Evolutionary conservation across 2,797 vertebrate genomes (phyloP).

Genomic region (Luscinia luscinia): DNA sequence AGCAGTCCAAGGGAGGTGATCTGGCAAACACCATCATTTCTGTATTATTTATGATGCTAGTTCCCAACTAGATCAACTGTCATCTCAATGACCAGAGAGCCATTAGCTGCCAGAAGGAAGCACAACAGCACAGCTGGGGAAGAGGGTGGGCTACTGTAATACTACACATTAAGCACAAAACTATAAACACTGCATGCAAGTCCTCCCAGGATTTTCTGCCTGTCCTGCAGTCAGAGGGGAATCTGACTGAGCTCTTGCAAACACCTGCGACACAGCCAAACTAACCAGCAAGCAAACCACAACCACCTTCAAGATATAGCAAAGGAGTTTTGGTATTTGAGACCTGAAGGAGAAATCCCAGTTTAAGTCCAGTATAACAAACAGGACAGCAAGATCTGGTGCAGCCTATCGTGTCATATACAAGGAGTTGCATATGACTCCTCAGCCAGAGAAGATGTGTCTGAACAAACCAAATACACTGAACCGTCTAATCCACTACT

Average conservation of each 20-base stretch:
- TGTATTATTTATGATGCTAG: neutral
- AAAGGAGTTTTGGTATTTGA: neutral
- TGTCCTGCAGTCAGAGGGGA: neutral
- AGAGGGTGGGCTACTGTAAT: neutral
- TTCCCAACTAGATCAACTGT: neutral
- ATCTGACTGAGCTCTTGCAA: neutral
- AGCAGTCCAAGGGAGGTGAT: neutral
- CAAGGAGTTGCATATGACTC: neutral
- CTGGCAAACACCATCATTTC: neutral
- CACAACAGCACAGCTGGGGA: neutral
- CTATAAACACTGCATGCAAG: neutral
- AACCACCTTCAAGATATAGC: neutral
- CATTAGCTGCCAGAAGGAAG: neutral
- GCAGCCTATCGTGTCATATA: neutral
- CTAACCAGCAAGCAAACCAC: neutral
- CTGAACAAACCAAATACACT: neutral
- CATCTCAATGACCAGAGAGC: neutral
- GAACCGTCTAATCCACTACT: neutral
- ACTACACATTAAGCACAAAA: neutral
- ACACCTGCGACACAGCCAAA: neutral
- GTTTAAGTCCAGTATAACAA: neutral
- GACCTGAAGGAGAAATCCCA: neutral
- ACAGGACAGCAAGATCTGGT: neutral
- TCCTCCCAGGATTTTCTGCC: neutral
- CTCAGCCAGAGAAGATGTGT: neutral